phyloP scores from a whole-genome alignment of 2,113 vertebrate species.

The Pseudopodoces humilis region DNA sequence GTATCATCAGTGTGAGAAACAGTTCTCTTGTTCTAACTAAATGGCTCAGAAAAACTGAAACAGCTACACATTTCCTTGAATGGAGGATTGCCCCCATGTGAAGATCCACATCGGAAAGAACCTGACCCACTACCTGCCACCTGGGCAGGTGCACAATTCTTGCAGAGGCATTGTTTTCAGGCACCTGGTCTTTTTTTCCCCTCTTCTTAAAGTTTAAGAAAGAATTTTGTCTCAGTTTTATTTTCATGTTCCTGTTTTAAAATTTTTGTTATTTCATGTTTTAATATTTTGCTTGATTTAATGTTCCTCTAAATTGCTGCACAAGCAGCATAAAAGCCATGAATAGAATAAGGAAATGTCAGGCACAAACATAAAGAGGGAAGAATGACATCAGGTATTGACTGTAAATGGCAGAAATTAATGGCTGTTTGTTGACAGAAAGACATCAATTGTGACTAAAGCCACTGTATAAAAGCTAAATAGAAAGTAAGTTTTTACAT shows the following conservation, averaged over 20 bases:
- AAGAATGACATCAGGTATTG: conserved; percentile 58
- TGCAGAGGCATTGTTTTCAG: neutral
- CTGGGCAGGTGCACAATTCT: neutral
- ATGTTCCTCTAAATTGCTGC: neutral
- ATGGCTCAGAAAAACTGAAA: neutral
- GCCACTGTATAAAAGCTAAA: neutral
- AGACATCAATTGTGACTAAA: conserved; percentile 24
- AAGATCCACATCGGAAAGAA: neutral
- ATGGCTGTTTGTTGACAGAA: conserved; percentile 57
- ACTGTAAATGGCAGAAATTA: conserved; percentile 59
- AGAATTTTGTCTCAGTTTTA: neutral
- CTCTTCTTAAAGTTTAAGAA: neutral
- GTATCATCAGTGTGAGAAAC: neutral
- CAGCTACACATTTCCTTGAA: neutral
- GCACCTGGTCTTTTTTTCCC: neutral
- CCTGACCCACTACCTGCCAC: neutral
- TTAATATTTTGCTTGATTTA: conserved; percentile 37
- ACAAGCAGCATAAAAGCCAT: neutral
- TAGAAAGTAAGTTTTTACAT: conserved; percentile 56
- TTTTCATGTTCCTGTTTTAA: neutral
- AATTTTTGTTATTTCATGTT: neutral
- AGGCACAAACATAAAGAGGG: conserved; percentile 32
- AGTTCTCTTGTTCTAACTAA: accelerated
- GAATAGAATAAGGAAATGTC: conserved; percentile 55
- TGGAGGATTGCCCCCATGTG: accelerated